Evolutionary conservation across 2,113 vertebrate species (phyloP).

Genomic region (Brienomyrus brachyistius): DNA sequence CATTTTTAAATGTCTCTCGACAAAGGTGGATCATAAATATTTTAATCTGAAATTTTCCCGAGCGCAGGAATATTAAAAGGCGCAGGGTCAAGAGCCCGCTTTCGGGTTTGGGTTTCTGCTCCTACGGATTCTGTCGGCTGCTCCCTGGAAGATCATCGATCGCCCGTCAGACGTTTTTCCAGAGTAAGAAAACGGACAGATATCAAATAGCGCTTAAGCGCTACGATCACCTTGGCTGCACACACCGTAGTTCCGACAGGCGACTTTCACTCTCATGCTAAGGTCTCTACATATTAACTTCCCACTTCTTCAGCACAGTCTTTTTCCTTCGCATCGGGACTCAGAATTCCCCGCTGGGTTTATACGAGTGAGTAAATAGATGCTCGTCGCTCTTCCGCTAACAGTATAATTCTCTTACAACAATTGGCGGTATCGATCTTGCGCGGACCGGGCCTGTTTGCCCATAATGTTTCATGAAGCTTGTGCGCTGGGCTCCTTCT

Average conservation of each 20-base stretch:
- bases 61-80: too few relatives aligned
- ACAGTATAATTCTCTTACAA: conserved; percentile 52
- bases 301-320: not conserved
- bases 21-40: not conserved
- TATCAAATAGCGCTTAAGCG: not conserved
- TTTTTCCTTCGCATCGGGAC: not conserved
- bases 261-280: not conserved
- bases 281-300: not conserved
- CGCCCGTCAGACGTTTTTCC: not conserved
- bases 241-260: not conserved
- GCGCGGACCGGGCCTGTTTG: conserved; percentile 37
- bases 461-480: conserved; percentile 11
- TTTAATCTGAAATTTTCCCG: not conserved
- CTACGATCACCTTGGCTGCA: not conserved
- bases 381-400: conserved; percentile 56
- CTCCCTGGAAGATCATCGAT: not conserved
- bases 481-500: not conserved
- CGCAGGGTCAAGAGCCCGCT: not conserved
- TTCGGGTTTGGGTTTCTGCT: not conserved
- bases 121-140: not conserved
- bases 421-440: conserved; percentile 46
- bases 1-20: not conserved
- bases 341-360: conserved; percentile 31
- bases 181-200: not conserved
- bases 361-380: conserved; percentile 47